Evolutionary conservation across 2,797 vertebrate species (phyloP).

Genomic region (Lepilemur ruficaudatus): DNA sequence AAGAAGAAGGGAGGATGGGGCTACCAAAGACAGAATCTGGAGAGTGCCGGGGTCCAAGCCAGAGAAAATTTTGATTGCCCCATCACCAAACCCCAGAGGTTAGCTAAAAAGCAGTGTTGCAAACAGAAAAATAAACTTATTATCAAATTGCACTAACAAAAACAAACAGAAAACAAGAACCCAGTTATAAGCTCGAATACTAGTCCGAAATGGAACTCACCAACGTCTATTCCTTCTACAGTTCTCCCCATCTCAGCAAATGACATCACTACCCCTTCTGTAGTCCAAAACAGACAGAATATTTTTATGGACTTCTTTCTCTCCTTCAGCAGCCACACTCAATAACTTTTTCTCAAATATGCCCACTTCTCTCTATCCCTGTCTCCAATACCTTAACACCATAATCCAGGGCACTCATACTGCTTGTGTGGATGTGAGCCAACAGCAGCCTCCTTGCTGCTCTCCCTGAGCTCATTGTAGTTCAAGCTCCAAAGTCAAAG

Average conservation of each 20-base stretch:
- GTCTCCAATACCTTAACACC: background rate
- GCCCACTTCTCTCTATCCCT: background rate
- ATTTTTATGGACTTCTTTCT: background rate
- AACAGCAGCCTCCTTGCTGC: background rate
- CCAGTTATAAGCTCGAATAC: background rate
- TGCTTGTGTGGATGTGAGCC: background rate
- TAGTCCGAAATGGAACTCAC: background rate
- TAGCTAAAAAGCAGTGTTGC: background rate
- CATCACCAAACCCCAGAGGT: background rate
- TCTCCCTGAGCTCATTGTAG: background rate
- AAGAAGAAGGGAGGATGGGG: background rate
- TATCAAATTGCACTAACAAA: background rate
- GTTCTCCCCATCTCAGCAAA: background rate
- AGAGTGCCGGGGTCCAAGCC: background rate
- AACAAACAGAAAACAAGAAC: conserved; percentile 5
- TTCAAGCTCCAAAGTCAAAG: background rate
- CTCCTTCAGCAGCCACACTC: background rate
- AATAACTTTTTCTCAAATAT: background rate
- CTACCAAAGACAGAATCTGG: background rate
- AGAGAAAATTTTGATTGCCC: background rate
- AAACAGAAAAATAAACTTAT: background rate
- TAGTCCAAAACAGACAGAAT: background rate
- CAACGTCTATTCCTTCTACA: conserved; percentile 4
- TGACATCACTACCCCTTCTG: background rate
- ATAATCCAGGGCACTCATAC: background rate